Evolutionary conservation across 2,113 vertebrate species (phyloP).

Genomic region (Phoenicopterus ruber): DNA sequence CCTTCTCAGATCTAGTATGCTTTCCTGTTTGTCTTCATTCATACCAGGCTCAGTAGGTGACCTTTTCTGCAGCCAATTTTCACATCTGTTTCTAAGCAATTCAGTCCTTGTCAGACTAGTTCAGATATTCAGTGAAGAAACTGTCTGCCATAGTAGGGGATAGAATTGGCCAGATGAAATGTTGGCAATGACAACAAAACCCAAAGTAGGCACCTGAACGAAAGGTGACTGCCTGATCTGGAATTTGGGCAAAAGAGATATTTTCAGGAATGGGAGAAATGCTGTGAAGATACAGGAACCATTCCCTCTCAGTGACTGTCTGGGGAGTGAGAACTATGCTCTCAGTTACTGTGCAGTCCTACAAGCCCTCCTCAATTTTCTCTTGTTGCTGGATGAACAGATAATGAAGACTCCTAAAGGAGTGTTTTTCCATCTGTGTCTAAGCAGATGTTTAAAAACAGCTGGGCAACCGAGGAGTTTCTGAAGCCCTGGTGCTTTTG

Average conservation of each 20-base stretch:
- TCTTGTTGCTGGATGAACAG: background rate
- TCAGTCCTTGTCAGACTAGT: background rate
- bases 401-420: constrained; percentile 37
- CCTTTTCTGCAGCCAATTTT: constrained; percentile 47
- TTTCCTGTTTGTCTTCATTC: constrained; percentile 59
- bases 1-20: constrained; percentile 38
- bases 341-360: background rate
- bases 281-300: background rate
- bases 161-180: background rate
- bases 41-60: constrained; percentile 63
- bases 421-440: constrained; percentile 24
- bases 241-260: background rate
- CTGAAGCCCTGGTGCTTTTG: background rate
- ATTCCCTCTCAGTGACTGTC: background rate
- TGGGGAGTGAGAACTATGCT: background rate
- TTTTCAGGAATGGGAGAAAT: background rate
- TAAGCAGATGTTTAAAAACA: constrained; percentile 36
- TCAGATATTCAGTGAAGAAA: background rate
- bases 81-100: constrained; percentile 55
- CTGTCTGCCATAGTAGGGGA: background rate
- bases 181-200: background rate
- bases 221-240: background rate
- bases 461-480: background rate
- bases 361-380: background rate
- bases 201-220: background rate